These are phyloP conservation scores for Callyntrura guangdongensis DNA, from an alignment of 2,888 invertebrate species.

Conservation along the genomic window DNA sequence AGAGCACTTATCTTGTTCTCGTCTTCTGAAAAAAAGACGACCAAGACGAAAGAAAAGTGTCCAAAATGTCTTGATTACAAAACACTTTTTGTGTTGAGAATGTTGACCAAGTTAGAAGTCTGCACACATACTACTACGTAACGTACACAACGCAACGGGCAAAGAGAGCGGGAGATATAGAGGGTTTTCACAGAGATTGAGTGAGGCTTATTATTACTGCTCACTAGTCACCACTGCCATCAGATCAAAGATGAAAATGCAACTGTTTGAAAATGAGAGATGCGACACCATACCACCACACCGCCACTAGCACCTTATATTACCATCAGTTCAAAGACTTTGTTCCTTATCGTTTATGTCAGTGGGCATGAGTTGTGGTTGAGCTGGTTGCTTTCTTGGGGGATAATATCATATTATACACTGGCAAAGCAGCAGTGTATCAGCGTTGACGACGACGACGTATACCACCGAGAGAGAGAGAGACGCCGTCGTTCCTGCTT, in stretches of 20 bases:
- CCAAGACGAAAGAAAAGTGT: conserved; percentile 71
- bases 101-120: conserved; percentile 44
- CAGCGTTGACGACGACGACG: neutral
- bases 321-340: conserved; percentile 76
- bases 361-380: neutral
- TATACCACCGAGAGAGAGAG: neutral
- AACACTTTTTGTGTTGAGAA: conserved; percentile 80
- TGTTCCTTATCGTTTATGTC: conserved; percentile 68
- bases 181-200: no score
- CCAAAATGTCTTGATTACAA: conserved; percentile 76
- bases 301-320: neutral
- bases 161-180: neutral
- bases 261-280: conserved; percentile 64
- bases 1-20: conserved; percentile 22
- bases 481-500: neutral
- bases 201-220: neutral
- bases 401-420: neutral
- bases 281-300: conserved; percentile 44
- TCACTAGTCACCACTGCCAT: neutral
- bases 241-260: conserved; percentile 44
- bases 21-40: conserved; percentile 49
- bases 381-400: neutral
- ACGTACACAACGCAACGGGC: no score
- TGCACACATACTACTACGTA: no score
- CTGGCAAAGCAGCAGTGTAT: neutral